Base-by-base conservation (phyloP, 2,113 vertebrate species). In the Phalacrocorax aristotelis region DNA sequence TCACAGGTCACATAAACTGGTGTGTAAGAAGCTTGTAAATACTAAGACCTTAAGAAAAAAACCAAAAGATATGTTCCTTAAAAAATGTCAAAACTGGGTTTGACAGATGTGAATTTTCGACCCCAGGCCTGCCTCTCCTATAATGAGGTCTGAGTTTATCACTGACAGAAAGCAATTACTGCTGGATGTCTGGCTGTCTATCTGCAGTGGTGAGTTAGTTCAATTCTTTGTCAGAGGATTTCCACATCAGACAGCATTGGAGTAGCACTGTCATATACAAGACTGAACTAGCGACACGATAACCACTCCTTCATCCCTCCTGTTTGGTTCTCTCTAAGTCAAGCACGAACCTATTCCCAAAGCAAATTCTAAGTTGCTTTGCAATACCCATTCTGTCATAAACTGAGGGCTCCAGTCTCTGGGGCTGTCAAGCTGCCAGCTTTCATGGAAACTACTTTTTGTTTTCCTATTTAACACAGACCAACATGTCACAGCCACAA, bases 361-460 rank as follows among this genome's bases (percentile, higher is more conserved):
- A 76, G 54, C 19, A 96, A 83, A 85, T 82, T 87, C 79, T 89
- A 89, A 84, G 68, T 69, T 90, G 55, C 65, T 42, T 74, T 84
- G 87, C 78, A 87, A n/a, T 84, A 91, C 21, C 36, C 52, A 62
- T 36, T 64, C 48, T 36, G 57, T 82, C 69, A 74, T 81, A 90
- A 97, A 77, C n/a, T 54, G 54, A 79, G 12, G 38, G 52, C 57
- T 62, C 10, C 42, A 44, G 65, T 32, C 78, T 72, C 65, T 1
- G 1, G 40, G 34, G 46, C 68, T 89, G 60, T 71, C 80, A 93
- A 85, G 55, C 69, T 80, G 65, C 34, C 95, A 92, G 55, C 48
- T 89, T 94, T 78, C 60, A 87, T 27, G 61, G 75, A 79, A 95
- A 91, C 58, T 40, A 64, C 48, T 75, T 94, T 93, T 36, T 85